A percentile compares a stretch with the other conserved stretches of the same genome.
Evolutionary conservation across 2,113 vertebrate species (phyloP).

Genomic region (Reinhardtius hippoglossoides): DNA sequence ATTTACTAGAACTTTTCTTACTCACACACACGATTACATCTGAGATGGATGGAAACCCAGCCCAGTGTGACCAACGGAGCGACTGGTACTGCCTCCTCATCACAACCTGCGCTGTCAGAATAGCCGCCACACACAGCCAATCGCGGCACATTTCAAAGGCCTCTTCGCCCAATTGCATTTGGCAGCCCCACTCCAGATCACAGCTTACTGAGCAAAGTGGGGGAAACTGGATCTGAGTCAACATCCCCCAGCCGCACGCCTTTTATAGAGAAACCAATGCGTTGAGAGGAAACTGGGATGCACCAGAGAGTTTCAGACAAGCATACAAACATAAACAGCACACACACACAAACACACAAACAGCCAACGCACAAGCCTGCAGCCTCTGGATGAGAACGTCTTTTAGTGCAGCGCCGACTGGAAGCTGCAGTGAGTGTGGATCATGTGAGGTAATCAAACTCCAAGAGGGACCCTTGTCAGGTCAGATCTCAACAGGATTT

Average conservation of each 20-base stretch:
- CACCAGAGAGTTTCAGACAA: slow-evolving; percentile 17
- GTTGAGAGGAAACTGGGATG: background rate
- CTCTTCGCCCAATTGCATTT: slow-evolving; percentile 55
- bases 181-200: slow-evolving; percentile 52
- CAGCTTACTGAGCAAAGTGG: slow-evolving; percentile 46
- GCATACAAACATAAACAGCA: background rate
- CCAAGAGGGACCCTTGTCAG: slow-evolving; percentile 62
- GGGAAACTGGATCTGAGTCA: slow-evolving; percentile 25
- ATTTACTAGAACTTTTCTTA: background rate
- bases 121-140: slow-evolving; percentile 53
- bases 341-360: background rate
- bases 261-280: slow-evolving; percentile 27
- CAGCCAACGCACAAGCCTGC: slow-evolving; percentile 3
- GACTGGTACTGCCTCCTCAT: slow-evolving; percentile 3
- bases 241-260: slow-evolving; percentile 39
- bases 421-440: slow-evolving; percentile 27
- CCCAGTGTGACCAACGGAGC: slow-evolving; percentile 39
- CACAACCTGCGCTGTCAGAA: slow-evolving; percentile 50
- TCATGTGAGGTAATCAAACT: slow-evolving; percentile 62
- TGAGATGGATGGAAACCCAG: slow-evolving; percentile 22
- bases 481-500: slow-evolving; percentile 63
- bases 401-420: slow-evolving; percentile 3
- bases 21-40: slow-evolving; percentile 5
- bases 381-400: slow-evolving; percentile 17
- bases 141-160: slow-evolving; percentile 55